Evolutionary conservation across 2,888 invertebrate genomes (phyloP).

Genomic region (Drosophila ezoana): DNA sequence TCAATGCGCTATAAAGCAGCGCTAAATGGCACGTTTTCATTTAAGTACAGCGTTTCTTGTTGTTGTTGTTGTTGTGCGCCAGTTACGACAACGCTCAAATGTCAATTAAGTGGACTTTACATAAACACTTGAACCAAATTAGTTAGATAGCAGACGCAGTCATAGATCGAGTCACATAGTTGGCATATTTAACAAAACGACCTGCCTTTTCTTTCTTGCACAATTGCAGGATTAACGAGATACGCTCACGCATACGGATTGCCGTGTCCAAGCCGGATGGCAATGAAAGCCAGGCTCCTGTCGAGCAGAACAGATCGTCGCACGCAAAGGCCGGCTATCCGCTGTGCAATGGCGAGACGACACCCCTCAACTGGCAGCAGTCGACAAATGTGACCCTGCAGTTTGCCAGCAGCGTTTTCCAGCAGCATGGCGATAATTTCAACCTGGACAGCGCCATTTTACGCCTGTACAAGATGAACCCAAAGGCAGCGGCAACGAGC

Average conservation of each 20-base stretch:
- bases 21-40: constrained; percentile 59
- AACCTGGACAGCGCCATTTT: constrained; percentile 83
- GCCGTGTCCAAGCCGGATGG: constrained; percentile 69
- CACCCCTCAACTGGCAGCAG: constrained; percentile 79
- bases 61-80: constrained; percentile 37
- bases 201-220: constrained; percentile 10
- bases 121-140: constrained; percentile 77
- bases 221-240: constrained; percentile 79
- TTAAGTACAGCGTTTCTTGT: constrained; percentile 17
- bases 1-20: constrained; percentile 66
- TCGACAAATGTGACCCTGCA: constrained; percentile 82
- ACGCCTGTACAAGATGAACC: constrained; percentile 82
- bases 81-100: constrained; percentile 67
- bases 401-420: constrained; percentile 83
- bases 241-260: constrained; percentile 75
- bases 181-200: constrained; percentile 24
- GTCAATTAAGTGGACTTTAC: constrained; percentile 79
- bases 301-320: constrained; percentile 65
- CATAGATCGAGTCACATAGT: constrained; percentile 3
- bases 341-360: constrained; percentile 82
- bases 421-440: constrained; percentile 69
- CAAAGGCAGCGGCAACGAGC: constrained; percentile 44
- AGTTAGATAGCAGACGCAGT: constrained; percentile 21
- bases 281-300: constrained; percentile 45
- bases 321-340: constrained; percentile 84